phyloP scores from a whole-genome alignment of 2,113 vertebrate species.

The Calypte anna region DNA sequence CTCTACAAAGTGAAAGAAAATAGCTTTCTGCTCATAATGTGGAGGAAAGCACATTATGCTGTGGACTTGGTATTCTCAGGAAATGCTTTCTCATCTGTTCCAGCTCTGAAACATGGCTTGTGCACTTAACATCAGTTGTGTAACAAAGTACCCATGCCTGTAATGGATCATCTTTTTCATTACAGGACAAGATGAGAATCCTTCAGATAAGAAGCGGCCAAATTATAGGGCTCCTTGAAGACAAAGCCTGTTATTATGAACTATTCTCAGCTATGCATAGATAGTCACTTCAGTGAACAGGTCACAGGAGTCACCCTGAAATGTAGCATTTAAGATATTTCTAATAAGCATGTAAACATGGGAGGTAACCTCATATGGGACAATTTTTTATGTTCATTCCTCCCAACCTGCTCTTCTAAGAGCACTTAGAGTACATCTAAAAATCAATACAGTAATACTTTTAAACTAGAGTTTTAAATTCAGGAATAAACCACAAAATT shows the following conservation, averaged over 20 bases:
- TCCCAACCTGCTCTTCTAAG: neutral
- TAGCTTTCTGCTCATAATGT: neutral
- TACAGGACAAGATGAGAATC: neutral
- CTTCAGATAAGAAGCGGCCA: neutral
- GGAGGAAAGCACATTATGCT: neutral
- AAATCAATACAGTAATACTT: neutral
- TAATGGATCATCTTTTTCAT: neutral
- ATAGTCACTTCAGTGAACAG: neutral
- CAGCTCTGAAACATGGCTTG: fast-evolving
- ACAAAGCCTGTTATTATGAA: neutral
- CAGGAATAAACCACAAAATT: neutral
- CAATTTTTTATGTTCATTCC: neutral
- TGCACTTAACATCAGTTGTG: fast-evolving
- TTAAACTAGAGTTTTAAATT: neutral
- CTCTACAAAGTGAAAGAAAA: neutral
- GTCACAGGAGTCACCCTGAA: fast-evolving
- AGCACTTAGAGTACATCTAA: neutral
- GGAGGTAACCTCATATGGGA: neutral
- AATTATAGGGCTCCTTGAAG: neutral
- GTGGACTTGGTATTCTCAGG: neutral
- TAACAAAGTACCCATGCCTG: neutral
- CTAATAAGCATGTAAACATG: neutral
- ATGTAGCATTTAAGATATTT: neutral
- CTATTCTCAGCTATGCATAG: neutral
- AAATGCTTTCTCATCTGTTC: neutral